Evolutionary conservation across 2,113 vertebrate genomes (phyloP).

Genomic region (Thomomys bottae): DNA sequence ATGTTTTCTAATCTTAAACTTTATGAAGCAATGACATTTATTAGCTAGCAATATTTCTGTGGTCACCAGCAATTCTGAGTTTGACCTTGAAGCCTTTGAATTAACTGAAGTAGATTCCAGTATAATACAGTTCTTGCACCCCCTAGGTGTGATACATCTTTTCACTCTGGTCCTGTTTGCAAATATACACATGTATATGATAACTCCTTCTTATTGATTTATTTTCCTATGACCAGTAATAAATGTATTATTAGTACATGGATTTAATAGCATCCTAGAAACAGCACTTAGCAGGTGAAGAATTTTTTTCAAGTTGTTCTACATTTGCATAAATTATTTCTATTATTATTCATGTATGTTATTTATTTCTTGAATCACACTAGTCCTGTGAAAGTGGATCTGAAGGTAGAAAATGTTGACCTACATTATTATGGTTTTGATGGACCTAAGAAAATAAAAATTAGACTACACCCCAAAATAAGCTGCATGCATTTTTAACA

Average conservation of each 20-base stretch:
- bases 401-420: slow-evolving; percentile 64
- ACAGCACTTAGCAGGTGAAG: slow-evolving; percentile 65
- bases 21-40: slow-evolving; percentile 54
- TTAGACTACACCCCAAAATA: slow-evolving; percentile 68
- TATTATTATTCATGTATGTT: slow-evolving; percentile 80
- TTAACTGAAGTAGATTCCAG: slow-evolving; percentile 63
- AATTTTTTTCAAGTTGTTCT: slow-evolving; percentile 79
- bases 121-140: slow-evolving; percentile 59
- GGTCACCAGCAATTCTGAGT: slow-evolving; percentile 71
- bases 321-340: slow-evolving; percentile 83
- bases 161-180: slow-evolving; percentile 22
- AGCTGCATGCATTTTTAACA: slow-evolving; percentile 79
- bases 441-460: slow-evolving; percentile 63
- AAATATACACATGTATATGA: slow-evolving; percentile 1
- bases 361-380: slow-evolving; percentile 81
- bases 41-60: slow-evolving; percentile 56
- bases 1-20: slow-evolving; percentile 51
- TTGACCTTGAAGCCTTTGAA: slow-evolving; percentile 68
- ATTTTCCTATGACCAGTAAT: slow-evolving; percentile 52
- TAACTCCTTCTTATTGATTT: slow-evolving; percentile 52
- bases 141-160: slow-evolving; percentile 58
- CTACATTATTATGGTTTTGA: slow-evolving; percentile 68
- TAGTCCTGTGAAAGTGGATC: slow-evolving; percentile 82
- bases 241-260: slow-evolving; percentile 62
- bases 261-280: slow-evolving; percentile 39